These are phyloP conservation scores for Crax fasciolata DNA, from an alignment of 2,797 vertebrate species.

Conservation along the genomic window DNA sequence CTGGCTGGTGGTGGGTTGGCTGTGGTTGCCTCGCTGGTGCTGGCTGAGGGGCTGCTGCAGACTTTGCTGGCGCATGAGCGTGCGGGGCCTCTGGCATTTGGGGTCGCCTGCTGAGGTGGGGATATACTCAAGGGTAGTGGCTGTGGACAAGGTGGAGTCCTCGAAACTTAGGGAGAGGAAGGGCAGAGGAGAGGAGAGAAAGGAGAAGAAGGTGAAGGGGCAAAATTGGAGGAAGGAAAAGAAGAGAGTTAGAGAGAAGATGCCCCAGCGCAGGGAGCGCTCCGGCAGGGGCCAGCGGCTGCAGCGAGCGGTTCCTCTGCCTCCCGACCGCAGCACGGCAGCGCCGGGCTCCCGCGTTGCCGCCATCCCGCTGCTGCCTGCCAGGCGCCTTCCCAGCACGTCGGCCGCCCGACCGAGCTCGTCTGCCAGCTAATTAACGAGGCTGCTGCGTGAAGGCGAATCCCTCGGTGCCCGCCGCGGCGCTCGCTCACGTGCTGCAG, in stretches of 20 bases:
- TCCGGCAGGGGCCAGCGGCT: constrained; percentile 62
- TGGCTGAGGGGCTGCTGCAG: constrained; percentile 98
- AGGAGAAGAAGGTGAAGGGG: constrained; percentile 87
- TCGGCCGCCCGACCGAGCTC: neutral
- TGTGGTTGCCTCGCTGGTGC: constrained; percentile 93
- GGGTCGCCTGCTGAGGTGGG: constrained; percentile 91
- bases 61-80: constrained; percentile 96
- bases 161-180: constrained; percentile 90
- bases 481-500: constrained; percentile 35
- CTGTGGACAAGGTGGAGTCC: constrained; percentile 93
- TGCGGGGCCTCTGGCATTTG: constrained; percentile 91
- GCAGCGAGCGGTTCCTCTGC: constrained; percentile 46
- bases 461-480: constrained; percentile 41
- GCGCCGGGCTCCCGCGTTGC: constrained; percentile 1
- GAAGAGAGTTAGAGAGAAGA: constrained; percentile 84
- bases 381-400: constrained; percentile 3
- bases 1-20: constrained; percentile 97
- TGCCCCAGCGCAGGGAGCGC: constrained; percentile 73
- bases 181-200: constrained; percentile 88
- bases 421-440: constrained; percentile 51
- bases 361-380: neutral
- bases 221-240: constrained; percentile 87
- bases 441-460: constrained; percentile 67
- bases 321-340: neutral
- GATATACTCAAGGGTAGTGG: constrained; percentile 99